Base-by-base conservation (phyloP, 2,113 vertebrate species). In the Prunella himalayana region DNA sequence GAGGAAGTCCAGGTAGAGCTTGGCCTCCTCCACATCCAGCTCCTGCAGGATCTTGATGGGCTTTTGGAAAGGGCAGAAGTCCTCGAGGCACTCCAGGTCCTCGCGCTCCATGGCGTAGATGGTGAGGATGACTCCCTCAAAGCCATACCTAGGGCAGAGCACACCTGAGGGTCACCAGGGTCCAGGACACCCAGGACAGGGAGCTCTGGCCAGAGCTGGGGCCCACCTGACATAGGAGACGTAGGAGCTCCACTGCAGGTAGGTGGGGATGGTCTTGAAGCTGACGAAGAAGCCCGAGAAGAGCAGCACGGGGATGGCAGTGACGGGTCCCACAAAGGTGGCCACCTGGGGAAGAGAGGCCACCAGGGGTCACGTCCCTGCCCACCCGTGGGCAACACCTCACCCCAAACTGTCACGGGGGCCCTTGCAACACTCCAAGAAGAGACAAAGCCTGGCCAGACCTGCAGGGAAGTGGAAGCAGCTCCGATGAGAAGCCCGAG, bases 281-380 rank as follows among this genome's bases (percentile, higher is more conserved):
- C 99, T 99, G 95, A 99, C 99, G 7, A 99, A 99, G 98, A 99
- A 99, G 79, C 99, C 99, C 13, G 99, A 99, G 98, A 99, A 99
- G 78, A 99, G 98, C 73, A 99, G 98, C 73, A 99, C 99, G 0
- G 99, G 99, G 94, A 99, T 99, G 90, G 99, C 98, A 60, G 99
- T 99, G 70, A 99, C 99, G 0, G 99, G 99, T 59, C 99, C 99
- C 95, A 99, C 98, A 21, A 99, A 99, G 9, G 99, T 99, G 86
- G 99, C 99, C 93, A 99, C 99, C 99, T 99, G 94, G 57, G 72
- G 66, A 94, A 64, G 50, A 94, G 44, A 86, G 37, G 35, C 27
- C 63, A 7, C 11, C 0, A 33, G 11, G 35, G 35, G 63, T 91
- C 73, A 70, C 2, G 0, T 35, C 60, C 42, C 69, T 37, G 44